phyloP scores from a whole-genome alignment of 1,140 invertebrate species.

The Teleogryllus occipitalis region DNA sequence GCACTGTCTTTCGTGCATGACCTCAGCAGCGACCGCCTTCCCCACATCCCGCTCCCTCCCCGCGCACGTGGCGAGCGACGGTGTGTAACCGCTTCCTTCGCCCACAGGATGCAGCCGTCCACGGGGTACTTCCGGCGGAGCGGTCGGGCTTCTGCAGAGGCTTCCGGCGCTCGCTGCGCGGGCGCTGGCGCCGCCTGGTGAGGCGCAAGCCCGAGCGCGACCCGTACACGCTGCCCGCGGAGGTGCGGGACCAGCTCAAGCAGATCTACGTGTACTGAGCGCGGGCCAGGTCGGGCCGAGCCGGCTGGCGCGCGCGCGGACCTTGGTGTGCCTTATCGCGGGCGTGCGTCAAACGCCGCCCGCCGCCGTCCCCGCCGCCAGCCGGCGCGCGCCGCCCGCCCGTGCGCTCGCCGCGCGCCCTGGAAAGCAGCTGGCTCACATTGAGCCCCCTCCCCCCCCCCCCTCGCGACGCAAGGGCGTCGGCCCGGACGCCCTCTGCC shows the following conservation, averaged over 20 bases:
- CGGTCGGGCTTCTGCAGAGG: slow-evolving; percentile 64
- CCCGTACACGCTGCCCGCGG: slow-evolving; percentile 73
- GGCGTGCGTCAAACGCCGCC: not conserved
- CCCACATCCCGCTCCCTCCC: too few species aligned
- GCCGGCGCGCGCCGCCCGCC: too few species aligned
- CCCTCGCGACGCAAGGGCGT: not conserved
- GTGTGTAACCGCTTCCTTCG: slow-evolving; percentile 24
- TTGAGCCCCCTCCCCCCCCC: too few species aligned
- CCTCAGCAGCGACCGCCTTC: too few species aligned
- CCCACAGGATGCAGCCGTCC: slow-evolving; percentile 66
- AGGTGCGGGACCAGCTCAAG: slow-evolving; percentile 77
- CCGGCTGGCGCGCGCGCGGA: too few species aligned
- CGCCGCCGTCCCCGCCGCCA: too few species aligned
- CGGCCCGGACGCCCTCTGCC: not conserved
- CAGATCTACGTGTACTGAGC: slow-evolving; percentile 79
- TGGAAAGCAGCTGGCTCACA: too few species aligned
- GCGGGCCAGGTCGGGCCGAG: too few species aligned
- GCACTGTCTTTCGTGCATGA: too few species aligned
- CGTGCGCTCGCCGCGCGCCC: too few species aligned
- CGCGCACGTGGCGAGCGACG: too few species aligned
- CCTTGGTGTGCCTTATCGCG: too few species aligned
- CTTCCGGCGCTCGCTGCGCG: slow-evolving; percentile 71
- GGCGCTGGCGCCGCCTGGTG: slow-evolving; percentile 68
- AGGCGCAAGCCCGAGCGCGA: slow-evolving; percentile 70
- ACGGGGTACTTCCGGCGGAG: slow-evolving; percentile 53